phyloP scores from a whole-genome alignment of 2,888 invertebrate genomes.

The Diplolepis rosae region DNA sequence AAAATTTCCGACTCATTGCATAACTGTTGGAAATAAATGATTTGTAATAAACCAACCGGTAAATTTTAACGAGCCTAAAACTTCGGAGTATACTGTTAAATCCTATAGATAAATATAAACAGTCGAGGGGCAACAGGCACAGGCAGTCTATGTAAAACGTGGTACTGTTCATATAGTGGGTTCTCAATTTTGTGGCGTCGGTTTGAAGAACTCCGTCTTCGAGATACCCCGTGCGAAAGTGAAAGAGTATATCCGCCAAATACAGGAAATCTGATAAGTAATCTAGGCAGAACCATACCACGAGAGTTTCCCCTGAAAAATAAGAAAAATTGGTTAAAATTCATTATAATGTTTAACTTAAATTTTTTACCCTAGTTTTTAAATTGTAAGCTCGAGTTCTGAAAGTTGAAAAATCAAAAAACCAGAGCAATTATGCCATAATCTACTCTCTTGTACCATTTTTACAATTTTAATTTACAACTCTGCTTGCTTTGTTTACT shows the following conservation, averaged over 20 bases:
- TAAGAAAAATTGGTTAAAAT: no score
- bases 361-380: no score
- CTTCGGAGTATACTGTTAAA: constrained; percentile 96
- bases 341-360: no score
- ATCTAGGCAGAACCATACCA: constrained; percentile 97
- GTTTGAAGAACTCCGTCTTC: constrained; percentile 99
- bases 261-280: constrained; percentile 97
- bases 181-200: constrained; percentile 92
- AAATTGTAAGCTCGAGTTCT: no score
- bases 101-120: constrained; percentile 97
- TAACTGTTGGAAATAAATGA: no score
- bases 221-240: constrained; percentile 97
- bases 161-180: constrained; percentile 98
- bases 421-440: no score
- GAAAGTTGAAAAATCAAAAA: no score
- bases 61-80: constrained; percentile 97
- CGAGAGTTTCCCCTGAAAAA: constrained; percentile 84
- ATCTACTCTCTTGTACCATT: no score
- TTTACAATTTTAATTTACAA: no score
- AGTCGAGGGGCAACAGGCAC: constrained; percentile 97
- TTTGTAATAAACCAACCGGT: constrained; percentile 81
- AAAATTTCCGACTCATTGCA: no score
- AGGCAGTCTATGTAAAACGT: constrained; percentile 99
- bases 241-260: constrained; percentile 96
- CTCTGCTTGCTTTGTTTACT: neutral